Base-by-base conservation (phyloP, 1,140 invertebrate genomes). In the Ceratina australensis region DNA sequence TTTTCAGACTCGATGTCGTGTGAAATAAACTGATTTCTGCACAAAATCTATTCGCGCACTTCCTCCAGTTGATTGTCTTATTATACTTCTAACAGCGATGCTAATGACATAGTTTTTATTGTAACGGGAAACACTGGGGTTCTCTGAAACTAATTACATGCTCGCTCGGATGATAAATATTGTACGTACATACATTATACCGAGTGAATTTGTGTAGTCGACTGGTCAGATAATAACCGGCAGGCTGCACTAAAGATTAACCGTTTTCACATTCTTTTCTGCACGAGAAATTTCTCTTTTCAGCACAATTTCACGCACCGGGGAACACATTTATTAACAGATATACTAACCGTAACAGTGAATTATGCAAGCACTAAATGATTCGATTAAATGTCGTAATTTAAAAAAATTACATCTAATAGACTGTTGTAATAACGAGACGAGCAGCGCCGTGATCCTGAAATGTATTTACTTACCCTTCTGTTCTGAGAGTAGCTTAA, bases 261-360 rank as follows among this genome's bases (percentile, higher is more conserved):
- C 49, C 24, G 49, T 68, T 68, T 68, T 68, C 49, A 68, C 49
- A 68, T 56, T 68, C 65, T 68, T 67, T 68, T 68, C 49, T 68
- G 49, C 24, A 68, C 26, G 65, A 68, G 65, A 54, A 56, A 8
- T 67, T 50, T 52, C 47, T 68, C 65, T 28, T 66, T 50, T 56
- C 65, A 68, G 50, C 28, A 42, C 33, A 16, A 68, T 68, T 68
- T 68, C 49, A 68, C 65, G 49, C 65, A 54, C 28, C 49, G 24
- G 1, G 20, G 26, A 54, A 3, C 15, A 50, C 13, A 54, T 68
- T 68, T 68, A 54, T 68, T 68, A 54, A 68, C 20, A 28, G 2
- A 28, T 42, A 42, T 42, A 42, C 15, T n/a, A 24, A 2, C 18
- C 10, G 49, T 54, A 67, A 28, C 24, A 20, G 15, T 24, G 22